Conservation (phyloP, 2,113 vertebrate genomes). For the Aldabrachelys gigantea region DNA sequence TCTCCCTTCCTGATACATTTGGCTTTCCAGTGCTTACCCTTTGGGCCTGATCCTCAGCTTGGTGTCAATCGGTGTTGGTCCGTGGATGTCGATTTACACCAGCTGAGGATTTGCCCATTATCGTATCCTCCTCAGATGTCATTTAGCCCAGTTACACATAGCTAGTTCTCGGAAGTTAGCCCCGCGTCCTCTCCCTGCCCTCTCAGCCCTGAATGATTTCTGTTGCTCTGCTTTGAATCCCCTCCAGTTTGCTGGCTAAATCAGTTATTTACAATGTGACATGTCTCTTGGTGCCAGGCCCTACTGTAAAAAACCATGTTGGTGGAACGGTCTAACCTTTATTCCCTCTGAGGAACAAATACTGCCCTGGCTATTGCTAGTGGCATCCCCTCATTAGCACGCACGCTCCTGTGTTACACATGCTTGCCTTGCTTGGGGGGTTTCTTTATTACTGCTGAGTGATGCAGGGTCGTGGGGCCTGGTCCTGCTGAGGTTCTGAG, state of each 20-base stretch:
- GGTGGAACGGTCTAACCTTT: constrained; percentile 17
- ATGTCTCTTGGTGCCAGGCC: constrained; percentile 9
- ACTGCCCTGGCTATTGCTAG: neutral
- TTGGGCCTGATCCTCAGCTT: neutral
- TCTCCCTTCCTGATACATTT: constrained; percentile 33
- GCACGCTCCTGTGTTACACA: neutral
- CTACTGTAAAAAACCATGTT: constrained; percentile 10
- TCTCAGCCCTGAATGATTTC: neutral
- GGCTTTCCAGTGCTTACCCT: constrained; percentile 45
- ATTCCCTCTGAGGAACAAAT: neutral
- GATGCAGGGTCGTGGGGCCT: neutral
- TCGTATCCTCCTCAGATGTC: constrained; percentile 1
- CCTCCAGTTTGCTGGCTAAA: constrained; percentile 39
- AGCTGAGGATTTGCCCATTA: neutral
- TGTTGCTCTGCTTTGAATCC: constrained; percentile 45
- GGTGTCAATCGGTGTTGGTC: constrained; percentile 36
- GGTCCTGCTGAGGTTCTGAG: neutral
- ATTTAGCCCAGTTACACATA: constrained; percentile 57
- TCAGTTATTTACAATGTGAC: constrained; percentile 71
- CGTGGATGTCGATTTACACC: constrained; percentile 50
- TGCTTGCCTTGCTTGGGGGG: constrained; percentile 19
- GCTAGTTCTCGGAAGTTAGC: constrained; percentile 37
- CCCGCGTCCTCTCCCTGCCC: neutral
- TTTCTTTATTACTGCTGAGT: neutral
- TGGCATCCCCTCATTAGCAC: constrained; percentile 2